Evolutionary conservation across 2,797 vertebrate species (phyloP), one percentile per base, ranked within the genome.

Genomic region (Sitta carolinensis): DNA sequence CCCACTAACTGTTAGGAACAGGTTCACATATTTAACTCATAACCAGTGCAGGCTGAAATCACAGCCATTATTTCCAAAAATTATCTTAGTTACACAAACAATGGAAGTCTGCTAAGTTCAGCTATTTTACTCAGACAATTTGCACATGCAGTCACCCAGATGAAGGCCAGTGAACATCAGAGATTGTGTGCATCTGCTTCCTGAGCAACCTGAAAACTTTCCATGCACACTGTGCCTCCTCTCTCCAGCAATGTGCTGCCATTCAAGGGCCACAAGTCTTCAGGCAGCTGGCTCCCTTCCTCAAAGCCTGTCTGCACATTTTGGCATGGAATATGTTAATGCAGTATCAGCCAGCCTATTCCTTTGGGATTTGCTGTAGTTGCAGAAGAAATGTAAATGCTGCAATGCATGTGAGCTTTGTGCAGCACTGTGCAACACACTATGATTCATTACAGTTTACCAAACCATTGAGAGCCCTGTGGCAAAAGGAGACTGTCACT

Each of bases 401-500:
- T 68, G 27, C 13, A 40, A 16, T 3, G 8, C 18, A 22, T 21
- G 18, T 59, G 43, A 67, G 13, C 11, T 82, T 29, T 81, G 40
- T 50, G 21, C 13, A 36, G 29, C 32, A 59, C 27, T 0, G 0
- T 57, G 21, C 13, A 57, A 17, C 17, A 25, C 40, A 40, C 2
- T 40, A 4, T 29, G 15, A 72, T 21, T 19, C 27, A 4, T n/a
- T 40, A 17, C 22, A 52, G 11, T 69, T 66, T 62, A 43, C 27
- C 36, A 81, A 78, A 66, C 12, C 3, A 66, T 32, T 43, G n/a
- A 72, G 91, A 61, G 4, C 13, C 19, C 29, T 12, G 11, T 32
- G 51, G 20, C 40, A 84, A 66, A 86, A 57, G 16, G 8, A 57
- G 18, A 19, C 5, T 58, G 25, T 25, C 43, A 38, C 23, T 48